Conservation (phyloP, 2,888 invertebrate species). For the Meiosimyza platycephala region DNA sequence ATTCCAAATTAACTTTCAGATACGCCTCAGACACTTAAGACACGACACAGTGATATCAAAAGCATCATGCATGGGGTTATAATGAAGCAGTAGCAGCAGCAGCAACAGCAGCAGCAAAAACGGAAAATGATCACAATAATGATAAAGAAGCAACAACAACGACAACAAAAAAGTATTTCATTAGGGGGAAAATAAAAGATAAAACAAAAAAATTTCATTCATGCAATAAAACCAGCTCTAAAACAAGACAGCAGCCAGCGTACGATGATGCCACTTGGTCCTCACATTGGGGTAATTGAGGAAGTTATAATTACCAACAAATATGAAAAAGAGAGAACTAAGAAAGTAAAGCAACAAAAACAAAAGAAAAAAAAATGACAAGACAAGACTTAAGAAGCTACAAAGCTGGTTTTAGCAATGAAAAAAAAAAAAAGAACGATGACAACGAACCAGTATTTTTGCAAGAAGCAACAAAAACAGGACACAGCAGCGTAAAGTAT, state of each 20-base stretch:
- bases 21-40: conserved; percentile 33
- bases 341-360: neutral
- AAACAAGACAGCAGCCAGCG: neutral
- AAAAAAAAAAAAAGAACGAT: neutral
- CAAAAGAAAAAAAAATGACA: neutral
- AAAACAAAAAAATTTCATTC: conserved; percentile 17
- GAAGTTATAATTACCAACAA: conserved; percentile 62
- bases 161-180: neutral
- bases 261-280: conserved; percentile 4
- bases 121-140: neutral
- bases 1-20: conserved; percentile 8
- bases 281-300: conserved; percentile 59
- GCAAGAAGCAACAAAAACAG: conserved; percentile 17
- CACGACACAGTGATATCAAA: neutral
- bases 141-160: neutral
- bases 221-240: conserved; percentile 11
- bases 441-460: conserved; percentile 1
- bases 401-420: neutral
- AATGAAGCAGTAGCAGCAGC: conserved; percentile 4
- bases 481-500: conserved; percentile 18
- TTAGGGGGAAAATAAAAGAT: neutral
- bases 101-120: neutral
- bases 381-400: neutral
- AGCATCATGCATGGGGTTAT: neutral
- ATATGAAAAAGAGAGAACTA: conserved; percentile 23